Conservation (phyloP, 1,140 invertebrate genomes). For the Drosophila sulfurigaster region DNA sequence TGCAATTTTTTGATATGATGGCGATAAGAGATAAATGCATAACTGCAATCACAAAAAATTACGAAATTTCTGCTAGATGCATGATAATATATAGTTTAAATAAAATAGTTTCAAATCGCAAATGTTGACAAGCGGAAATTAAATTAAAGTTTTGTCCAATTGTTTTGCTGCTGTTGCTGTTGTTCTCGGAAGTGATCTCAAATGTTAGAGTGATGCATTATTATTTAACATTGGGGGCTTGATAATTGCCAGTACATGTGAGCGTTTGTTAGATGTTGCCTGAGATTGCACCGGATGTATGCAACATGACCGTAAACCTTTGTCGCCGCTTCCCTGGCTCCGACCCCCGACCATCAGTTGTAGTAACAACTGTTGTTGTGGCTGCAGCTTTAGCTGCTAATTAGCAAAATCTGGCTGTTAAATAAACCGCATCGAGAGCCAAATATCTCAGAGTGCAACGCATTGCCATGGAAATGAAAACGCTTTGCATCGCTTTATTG, state of each 20-base stretch:
- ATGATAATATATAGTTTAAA: no score
- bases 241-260: conserved; percentile 2
- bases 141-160: no score
- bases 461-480: conserved; percentile 21
- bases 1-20: no score
- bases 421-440: conserved; percentile 20
- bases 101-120: no score
- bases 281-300: conserved; percentile 27
- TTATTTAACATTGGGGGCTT: neutral
- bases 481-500: neutral
- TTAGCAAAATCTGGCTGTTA: conserved; percentile 32
- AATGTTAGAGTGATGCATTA: no score
- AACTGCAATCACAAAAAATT: no score
- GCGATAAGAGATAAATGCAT: no score
- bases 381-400: conserved; percentile 10
- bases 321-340: no score
- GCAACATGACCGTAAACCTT: neutral
- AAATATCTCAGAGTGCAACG: neutral
- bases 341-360: neutral
- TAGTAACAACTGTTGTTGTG: conserved; percentile 10
- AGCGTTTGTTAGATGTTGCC: conserved; percentile 17
- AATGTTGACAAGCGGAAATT: no score
- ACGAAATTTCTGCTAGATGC: no score
- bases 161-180: no score
- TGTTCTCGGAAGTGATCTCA: no score